Base-by-base conservation (phyloP, 2,113 vertebrate genomes). In the Lagopus muta region DNA sequence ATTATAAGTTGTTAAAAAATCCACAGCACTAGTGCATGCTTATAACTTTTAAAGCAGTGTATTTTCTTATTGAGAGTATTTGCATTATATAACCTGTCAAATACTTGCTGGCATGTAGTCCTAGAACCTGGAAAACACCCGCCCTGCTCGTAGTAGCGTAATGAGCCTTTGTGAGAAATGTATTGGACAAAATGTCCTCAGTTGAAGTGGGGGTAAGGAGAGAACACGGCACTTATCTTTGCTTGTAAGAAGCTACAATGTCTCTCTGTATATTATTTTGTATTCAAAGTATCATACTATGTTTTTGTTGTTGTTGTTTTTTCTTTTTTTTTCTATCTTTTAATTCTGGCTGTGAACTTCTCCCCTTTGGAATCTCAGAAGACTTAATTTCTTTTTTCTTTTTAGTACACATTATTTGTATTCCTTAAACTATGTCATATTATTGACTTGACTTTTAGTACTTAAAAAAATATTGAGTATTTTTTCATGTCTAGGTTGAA, bases 361-460 rank as follows among this genome's bases (percentile, higher is more conserved):
- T 79, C 54, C 21, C 13, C 6, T 6, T 57, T 67, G 50, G 22
- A 78, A 67, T 71, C 61, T 86, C 19, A 10, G 43, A 90, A 77
- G 19, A 19, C 8, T 45, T 86, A 43, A 45, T 74, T 71, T 95
- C 42, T 86, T 21, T 45, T 80, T 87, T 93, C 67, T 81, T 86
- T 90, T 62, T 83, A 47, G 19, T 78, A 27, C 3, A 1, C 81
- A 55, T 64, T 0, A 32, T 67, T 82, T 92, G 11, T 45, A 30
- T 89, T 86, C 71, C 83, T 40, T 86, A 18, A 92, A 27, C 17
- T 78, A 7, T 62, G 47, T 82, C 85, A 69, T 86, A 25, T 86
- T 71, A 60, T 40, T 75, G 48, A 40, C 32, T 88, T 57, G 47
- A 74, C 15, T 90, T 89, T 86, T 7, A 62, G 58, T 82, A 80